A percentile compares a stretch with the other conserved stretches of the same genome.
phyloP scores from a whole-genome alignment of 2,888 invertebrate genomes.

The Drosophila merina region DNA sequence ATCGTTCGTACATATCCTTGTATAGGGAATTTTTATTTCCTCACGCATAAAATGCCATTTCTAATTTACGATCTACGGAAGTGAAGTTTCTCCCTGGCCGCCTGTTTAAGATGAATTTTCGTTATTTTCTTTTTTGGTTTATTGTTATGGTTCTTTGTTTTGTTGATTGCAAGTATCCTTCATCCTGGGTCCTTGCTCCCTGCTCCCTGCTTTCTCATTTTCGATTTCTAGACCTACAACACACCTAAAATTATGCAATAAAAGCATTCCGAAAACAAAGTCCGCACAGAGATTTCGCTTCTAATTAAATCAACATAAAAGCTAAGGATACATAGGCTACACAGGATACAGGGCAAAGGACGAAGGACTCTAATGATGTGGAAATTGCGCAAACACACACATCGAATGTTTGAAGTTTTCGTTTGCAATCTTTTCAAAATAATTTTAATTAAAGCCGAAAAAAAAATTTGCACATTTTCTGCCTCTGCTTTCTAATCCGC shows the following conservation, averaged over 20 bases:
- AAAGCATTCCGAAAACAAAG: constrained; percentile 38
- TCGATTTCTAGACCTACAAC: constrained; percentile 31
- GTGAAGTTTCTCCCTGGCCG: constrained; percentile 5
- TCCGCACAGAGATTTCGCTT: constrained; percentile 40
- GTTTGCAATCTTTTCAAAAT: too few species aligned
- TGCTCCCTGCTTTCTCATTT: neutral
- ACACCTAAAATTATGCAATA: constrained; percentile 75
- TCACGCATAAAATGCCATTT: constrained; percentile 72
- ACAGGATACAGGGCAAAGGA: neutral
- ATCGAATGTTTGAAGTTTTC: constrained; percentile 15
- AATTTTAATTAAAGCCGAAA: too few species aligned
- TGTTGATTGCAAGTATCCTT: constrained; percentile 22
- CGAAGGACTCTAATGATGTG: constrained; percentile 65
- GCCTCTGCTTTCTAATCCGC: too few species aligned
- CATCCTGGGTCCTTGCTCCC: neutral
- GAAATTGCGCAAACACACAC: constrained; percentile 57
- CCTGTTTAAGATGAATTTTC: constrained; percentile 60
- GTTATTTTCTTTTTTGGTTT: constrained; percentile 52
- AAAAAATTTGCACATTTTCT: too few species aligned
- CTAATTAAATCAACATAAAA: constrained; percentile 80
- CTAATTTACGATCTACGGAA: constrained; percentile 66
- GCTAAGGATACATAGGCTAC: neutral
- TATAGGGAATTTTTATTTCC: constrained; percentile 60
- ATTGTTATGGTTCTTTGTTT: constrained; percentile 50
- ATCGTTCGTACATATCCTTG: too few species aligned